phyloP scores from a whole-genome alignment of 2,797 vertebrate genomes.

The Apodemus agrarius region DNA sequence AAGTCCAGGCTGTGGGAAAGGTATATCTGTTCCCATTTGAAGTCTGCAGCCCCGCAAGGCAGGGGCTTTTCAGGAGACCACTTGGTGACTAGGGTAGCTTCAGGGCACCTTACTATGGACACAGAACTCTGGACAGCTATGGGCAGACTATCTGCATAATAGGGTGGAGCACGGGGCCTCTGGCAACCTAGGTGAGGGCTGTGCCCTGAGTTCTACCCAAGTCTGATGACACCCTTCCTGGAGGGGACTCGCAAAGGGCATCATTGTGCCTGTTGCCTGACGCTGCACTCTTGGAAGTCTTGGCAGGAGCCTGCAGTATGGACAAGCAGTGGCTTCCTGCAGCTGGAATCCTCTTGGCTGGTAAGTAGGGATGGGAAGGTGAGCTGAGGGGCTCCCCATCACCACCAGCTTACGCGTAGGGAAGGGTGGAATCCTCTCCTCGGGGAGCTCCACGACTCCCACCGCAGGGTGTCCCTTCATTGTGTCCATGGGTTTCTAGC shows the following conservation, averaged over 20 bases:
- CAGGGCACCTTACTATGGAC: background rate
- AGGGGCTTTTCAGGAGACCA: background rate
- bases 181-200: background rate
- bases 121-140: background rate
- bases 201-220: too few relatives aligned
- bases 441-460: background rate
- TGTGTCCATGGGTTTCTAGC: background rate
- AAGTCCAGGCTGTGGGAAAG: background rate
- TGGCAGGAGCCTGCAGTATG: background rate
- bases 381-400: too few relatives aligned
- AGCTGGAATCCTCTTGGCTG: slow-evolving; percentile 18
- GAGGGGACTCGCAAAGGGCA: background rate
- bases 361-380: background rate
- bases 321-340: background rate
- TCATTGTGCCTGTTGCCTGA: background rate
- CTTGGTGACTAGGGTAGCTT: background rate
- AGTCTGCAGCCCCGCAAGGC: background rate
- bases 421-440: background rate
- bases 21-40: background rate
- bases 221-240: background rate
- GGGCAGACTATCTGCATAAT: too few relatives aligned
- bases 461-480: background rate
- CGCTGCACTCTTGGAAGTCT: background rate
- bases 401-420: background rate
- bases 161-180: background rate